Conservation (phyloP, 2,888 invertebrate species). For the Stenoptilia bipunctidactyla region DNA sequence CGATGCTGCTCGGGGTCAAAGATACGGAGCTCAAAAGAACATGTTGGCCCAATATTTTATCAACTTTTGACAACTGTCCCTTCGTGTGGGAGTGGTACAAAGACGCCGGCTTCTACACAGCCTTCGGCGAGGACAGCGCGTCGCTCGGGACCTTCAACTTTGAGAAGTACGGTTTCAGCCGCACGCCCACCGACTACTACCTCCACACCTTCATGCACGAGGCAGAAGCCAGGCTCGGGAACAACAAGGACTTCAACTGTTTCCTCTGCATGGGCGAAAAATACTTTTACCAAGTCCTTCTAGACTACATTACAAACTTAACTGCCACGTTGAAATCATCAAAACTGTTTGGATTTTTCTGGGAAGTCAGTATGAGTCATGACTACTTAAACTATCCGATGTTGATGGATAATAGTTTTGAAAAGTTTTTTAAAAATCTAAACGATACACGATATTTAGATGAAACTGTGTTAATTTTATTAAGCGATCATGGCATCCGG, state of each 20-base stretch:
- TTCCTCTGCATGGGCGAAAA: conserved; percentile 73
- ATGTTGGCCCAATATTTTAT: conserved; percentile 67
- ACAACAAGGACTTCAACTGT: conserved; percentile 67
- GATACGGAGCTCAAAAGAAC: conserved; percentile 67
- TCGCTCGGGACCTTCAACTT: conserved; percentile 19
- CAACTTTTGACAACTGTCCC: conserved; percentile 78
- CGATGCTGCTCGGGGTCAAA: conserved; percentile 78
- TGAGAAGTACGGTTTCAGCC: conserved; percentile 50
- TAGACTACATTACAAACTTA: conserved; percentile 78
- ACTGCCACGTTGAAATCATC: conserved; percentile 61
- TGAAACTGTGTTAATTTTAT: conserved; percentile 74
- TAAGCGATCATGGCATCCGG: conserved; percentile 90
- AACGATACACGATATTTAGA: conserved; percentile 63
- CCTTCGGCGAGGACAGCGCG: conserved; percentile 83
- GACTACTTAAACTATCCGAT: conserved; percentile 81
- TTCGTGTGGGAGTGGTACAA: conserved; percentile 86
- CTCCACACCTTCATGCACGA: conserved; percentile 77
- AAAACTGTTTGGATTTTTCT: conserved; percentile 82
- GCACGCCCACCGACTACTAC: conserved; percentile 85
- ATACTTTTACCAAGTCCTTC: conserved; percentile 73
- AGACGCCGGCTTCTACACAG: conserved; percentile 77
- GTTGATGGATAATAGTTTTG: conserved; percentile 75
- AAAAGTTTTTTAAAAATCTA: conserved; percentile 63
- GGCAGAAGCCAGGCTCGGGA: conserved; percentile 32
- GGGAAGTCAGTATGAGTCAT: conserved; percentile 83